phyloP scores from a whole-genome alignment of 2,113 vertebrate species.

The Scatophagus argus region DNA sequence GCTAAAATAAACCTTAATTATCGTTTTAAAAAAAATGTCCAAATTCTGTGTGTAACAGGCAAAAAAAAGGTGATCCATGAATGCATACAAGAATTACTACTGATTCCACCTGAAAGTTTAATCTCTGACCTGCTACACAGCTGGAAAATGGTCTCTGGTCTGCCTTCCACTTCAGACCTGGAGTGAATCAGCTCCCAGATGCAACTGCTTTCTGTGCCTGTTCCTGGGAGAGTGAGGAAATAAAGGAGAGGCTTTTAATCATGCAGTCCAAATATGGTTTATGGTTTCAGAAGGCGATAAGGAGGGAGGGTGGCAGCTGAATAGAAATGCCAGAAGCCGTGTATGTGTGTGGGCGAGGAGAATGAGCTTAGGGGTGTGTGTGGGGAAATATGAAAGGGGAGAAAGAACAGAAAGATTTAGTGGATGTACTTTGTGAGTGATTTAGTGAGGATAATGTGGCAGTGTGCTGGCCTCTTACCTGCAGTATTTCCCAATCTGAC shows the following conservation, averaged over 20 bases:
- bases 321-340: conserved; percentile 39
- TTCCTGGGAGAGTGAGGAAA: conserved; percentile 50
- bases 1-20: not conserved
- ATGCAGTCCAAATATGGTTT: conserved; percentile 60
- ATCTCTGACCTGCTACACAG: conserved; percentile 93
- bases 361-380: conserved; percentile 33
- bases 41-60: not conserved
- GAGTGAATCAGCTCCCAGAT: conserved; percentile 98
- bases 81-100: not conserved
- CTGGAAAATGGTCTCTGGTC: conserved; percentile 95
- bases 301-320: conserved; percentile 16
- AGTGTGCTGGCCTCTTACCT: conserved; percentile 82
- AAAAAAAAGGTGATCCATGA: not conserved
- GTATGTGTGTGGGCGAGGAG: conserved; percentile 18
- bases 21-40: not conserved
- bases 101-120: conserved; percentile 2
- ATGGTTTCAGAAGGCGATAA: conserved; percentile 55
- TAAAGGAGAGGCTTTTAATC: conserved; percentile 64
- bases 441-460: conserved; percentile 40
- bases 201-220: conserved; percentile 91
- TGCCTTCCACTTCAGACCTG: conserved; percentile 93
- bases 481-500: conserved; percentile 93
- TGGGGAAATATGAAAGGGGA: conserved; percentile 17
- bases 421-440: conserved; percentile 57
- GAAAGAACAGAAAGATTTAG: conserved; percentile 59